Conservation (phyloP, 1,140 invertebrate genomes). For the Cyrtorhinus lividipennis region DNA sequence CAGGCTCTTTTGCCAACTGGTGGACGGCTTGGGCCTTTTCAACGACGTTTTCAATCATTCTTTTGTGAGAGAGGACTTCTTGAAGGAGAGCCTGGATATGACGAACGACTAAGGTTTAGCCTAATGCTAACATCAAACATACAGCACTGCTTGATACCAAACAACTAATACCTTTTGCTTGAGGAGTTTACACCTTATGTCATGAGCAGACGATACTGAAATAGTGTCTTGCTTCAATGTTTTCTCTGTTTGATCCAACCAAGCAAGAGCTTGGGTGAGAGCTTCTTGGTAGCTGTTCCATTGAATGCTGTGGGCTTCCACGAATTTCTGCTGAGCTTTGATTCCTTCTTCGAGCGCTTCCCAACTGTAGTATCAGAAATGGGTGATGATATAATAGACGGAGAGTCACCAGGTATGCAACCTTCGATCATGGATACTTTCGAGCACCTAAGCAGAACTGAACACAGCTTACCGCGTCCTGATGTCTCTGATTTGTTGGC, state of each 20-base stretch:
- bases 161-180: conserved; percentile 72
- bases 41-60: conserved; percentile 73
- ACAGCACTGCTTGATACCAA: too few species aligned
- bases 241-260: conserved; percentile 78
- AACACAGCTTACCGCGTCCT: conserved; percentile 38
- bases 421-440: too few species aligned
- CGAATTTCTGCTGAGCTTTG: conserved; percentile 62
- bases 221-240: conserved; percentile 54
- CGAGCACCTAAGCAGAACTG: neutral
- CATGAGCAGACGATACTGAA: conserved; percentile 56
- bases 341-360: conserved; percentile 68
- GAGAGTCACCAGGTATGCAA: neutral
- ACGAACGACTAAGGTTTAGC: too few species aligned
- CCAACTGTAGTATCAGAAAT: conserved; percentile 41
- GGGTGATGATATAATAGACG: neutral
- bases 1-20: conserved; percentile 14
- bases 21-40: conserved; percentile 64
- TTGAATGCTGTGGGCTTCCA: conserved; percentile 69
- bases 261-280: conserved; percentile 62
- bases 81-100: conserved; percentile 61
- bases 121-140: conserved; percentile 17
- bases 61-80: conserved; percentile 78
- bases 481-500: conserved; percentile 59
- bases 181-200: conserved; percentile 70
- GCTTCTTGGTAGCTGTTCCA: conserved; percentile 74